phyloP scores from a whole-genome alignment of 2,113 vertebrate species.

The Pavo muticus region DNA sequence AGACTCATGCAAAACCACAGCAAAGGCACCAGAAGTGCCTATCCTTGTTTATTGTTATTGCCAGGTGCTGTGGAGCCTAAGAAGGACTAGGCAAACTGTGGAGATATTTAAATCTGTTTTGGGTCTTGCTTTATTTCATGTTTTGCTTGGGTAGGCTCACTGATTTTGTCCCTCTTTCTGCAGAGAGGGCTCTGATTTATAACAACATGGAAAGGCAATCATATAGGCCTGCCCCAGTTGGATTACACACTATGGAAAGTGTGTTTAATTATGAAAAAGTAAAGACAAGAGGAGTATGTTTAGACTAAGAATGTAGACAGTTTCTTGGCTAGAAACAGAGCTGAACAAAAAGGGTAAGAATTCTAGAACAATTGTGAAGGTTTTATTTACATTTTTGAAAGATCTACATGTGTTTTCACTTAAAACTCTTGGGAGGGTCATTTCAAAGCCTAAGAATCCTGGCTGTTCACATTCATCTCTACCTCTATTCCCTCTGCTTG shows the following conservation, averaged over 20 bases:
- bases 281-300: constrained; percentile 68
- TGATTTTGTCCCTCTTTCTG: constrained; percentile 53
- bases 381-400: constrained; percentile 52
- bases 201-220: constrained; percentile 66
- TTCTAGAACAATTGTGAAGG: constrained; percentile 16
- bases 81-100: not conserved
- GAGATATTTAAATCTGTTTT: not conserved
- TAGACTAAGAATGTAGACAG: constrained; percentile 70
- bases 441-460: constrained; percentile 57
- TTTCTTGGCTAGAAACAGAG: constrained; percentile 49
- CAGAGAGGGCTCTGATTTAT: constrained; percentile 38
- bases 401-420: constrained; percentile 69
- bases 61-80: not conserved
- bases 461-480: constrained; percentile 41
- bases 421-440: constrained; percentile 56
- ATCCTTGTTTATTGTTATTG: not conserved
- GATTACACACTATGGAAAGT: constrained; percentile 57
- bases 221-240: constrained; percentile 59
- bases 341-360: constrained; percentile 36
- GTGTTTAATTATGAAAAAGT: constrained; percentile 78
- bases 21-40: not conserved
- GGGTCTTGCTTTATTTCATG: not conserved
- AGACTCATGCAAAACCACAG: not conserved
- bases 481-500: constrained; percentile 14
- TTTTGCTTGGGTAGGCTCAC: constrained; percentile 8